phyloP scores from a whole-genome alignment of 37 sponge, comb jelly and placozoan genomes.

The Axinella damicornis region DNA sequence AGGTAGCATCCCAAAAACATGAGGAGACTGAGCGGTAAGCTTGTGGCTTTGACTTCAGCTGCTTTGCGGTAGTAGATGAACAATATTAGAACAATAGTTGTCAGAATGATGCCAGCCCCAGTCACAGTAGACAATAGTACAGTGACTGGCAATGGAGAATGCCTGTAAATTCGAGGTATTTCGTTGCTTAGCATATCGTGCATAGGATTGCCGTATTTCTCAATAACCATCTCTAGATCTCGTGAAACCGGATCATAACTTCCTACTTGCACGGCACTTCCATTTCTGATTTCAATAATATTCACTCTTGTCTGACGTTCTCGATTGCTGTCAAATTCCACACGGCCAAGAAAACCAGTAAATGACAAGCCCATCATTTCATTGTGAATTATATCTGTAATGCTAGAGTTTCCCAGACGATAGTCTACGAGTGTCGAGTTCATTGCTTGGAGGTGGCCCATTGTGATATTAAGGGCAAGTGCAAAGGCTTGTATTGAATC shows the following conservation, averaged over 20 bases:
- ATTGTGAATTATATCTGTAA: not conserved
- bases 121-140: not conserved
- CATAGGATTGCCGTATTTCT: too few species aligned
- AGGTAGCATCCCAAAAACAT: slow-evolving; percentile 46
- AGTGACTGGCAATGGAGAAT: not conserved
- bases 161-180: not conserved
- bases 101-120: not conserved
- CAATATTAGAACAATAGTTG: not conserved
- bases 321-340: not conserved
- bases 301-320: not conserved
- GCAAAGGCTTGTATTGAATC: slow-evolving; percentile 33
- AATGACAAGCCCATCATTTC: not conserved
- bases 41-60: slow-evolving; percentile 33
- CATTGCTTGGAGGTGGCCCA: not conserved
- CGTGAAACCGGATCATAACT: not conserved
- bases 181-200: too few species aligned
- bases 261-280: not conserved
- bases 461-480: not conserved
- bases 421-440: too few species aligned
- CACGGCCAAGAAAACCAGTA: not conserved
- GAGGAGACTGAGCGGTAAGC: slow-evolving; percentile 17
- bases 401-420: not conserved
- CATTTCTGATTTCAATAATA: not conserved
- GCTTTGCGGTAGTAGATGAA: not conserved
- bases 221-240: too few species aligned